Conservation (phyloP, 2,113 vertebrate species). For the Eleginops maclovinus region DNA sequence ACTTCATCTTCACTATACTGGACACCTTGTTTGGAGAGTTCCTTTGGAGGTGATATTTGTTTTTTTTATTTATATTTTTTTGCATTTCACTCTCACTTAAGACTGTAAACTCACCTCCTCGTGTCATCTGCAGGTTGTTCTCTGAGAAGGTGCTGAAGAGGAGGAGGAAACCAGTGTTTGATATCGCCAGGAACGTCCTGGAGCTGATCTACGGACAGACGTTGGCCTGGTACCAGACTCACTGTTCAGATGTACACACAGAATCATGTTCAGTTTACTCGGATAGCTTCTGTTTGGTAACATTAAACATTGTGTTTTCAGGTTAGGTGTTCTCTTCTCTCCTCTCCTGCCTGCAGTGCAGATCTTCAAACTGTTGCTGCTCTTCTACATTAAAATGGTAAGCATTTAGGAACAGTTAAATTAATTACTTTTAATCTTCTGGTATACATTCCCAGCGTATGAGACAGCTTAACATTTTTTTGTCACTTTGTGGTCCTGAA, state of each 20-base stretch:
- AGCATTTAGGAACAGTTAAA: no score
- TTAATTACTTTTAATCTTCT: no score
- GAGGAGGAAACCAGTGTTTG: conserved; percentile 89
- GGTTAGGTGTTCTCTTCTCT: conserved; percentile 90
- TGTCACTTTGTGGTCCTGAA: background rate
- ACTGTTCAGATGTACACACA: background rate
- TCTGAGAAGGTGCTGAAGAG: conserved; percentile 84
- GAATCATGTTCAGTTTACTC: background rate
- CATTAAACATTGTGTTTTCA: conserved; percentile 58
- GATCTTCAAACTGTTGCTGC: conserved; percentile 88
- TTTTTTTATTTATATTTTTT: background rate
- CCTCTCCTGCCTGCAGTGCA: conserved; percentile 90
- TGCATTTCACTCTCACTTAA: background rate
- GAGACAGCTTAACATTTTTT: background rate
- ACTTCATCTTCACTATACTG: conserved; percentile 90
- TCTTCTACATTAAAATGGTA: conserved; percentile 96
- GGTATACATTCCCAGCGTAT: background rate
- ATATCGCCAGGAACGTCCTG: conserved; percentile 92
- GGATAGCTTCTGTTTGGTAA: background rate
- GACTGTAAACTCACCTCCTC: background rate
- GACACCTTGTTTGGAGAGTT: conserved; percentile 90
- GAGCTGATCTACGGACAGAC: conserved; percentile 96
- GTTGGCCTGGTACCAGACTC: conserved; percentile 87
- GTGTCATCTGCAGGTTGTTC: conserved; percentile 84
- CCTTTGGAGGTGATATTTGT: conserved; percentile 88